phyloP scores from a whole-genome alignment of 2,113 vertebrate genomes.

The Amblyopsis rosae region DNA sequence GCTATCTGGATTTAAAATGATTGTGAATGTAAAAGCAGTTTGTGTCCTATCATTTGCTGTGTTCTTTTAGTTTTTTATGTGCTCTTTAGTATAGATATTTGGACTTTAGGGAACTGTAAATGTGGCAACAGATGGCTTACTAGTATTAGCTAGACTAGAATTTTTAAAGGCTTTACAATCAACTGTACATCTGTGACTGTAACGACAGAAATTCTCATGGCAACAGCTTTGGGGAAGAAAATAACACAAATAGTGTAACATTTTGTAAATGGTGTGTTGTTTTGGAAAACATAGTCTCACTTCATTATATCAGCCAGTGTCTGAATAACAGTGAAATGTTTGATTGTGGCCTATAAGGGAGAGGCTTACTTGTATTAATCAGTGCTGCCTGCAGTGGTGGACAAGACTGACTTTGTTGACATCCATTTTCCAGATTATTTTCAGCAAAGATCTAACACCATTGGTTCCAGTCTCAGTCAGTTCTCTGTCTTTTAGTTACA shows the following conservation, averaged over 20 bases:
- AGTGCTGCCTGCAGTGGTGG: slow-evolving; percentile 8
- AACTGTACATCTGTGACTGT: too few species aligned
- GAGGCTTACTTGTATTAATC: background rate
- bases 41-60: too few species aligned
- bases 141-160: slow-evolving; percentile 27
- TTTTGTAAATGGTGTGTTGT: too few species aligned
- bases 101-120: slow-evolving; percentile 60
- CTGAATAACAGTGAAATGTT: too few species aligned
- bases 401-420: slow-evolving; percentile 21
- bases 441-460: slow-evolving; percentile 42
- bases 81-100: slow-evolving; percentile 30
- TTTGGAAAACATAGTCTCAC: too few species aligned
- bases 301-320: too few species aligned
- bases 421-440: slow-evolving; percentile 35
- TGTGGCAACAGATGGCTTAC: slow-evolving; percentile 68
- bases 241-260: too few species aligned
- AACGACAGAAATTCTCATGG: slow-evolving; percentile 7
- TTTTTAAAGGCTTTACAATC: too few species aligned
- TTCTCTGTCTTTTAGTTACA: too few species aligned
- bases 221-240: too few species aligned
- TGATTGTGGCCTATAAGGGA: too few species aligned
- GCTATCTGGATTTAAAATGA: background rate
- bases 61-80: slow-evolving; percentile 19
- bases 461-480: slow-evolving; percentile 19
- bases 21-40: too few species aligned